A percentile compares a stretch with the other conserved stretches of the same genome.
phyloP scores from a whole-genome alignment of 1,140 invertebrate species.

The Leptonema lineaticorne region DNA sequence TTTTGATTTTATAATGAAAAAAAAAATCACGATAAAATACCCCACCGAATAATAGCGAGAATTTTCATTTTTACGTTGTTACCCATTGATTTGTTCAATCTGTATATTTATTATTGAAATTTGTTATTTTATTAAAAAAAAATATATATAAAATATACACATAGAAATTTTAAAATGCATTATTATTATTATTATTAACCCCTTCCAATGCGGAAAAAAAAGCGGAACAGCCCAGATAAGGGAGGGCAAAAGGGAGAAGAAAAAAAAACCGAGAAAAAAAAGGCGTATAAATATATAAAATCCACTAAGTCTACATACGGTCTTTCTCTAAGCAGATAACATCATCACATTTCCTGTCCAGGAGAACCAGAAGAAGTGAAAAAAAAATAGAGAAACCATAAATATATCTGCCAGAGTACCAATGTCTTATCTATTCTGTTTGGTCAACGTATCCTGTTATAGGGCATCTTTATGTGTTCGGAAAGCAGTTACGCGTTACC shows the following conservation, averaged over 20 bases:
- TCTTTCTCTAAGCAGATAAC: slow-evolving; percentile 45
- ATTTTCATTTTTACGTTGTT: too few relatives aligned
- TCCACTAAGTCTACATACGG: slow-evolving; percentile 2
- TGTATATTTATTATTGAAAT: background rate
- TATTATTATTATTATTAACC: background rate
- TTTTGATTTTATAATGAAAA: too few relatives aligned
- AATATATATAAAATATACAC: background rate
- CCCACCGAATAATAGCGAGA: too few relatives aligned
- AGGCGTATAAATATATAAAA: background rate
- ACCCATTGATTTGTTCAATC: background rate
- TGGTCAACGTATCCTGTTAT: slow-evolving; percentile 16
- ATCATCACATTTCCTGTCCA: slow-evolving; percentile 57
- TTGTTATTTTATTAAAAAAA: background rate
- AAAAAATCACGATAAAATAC: too few relatives aligned
- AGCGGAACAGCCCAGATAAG: too few relatives aligned
- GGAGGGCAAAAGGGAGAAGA: too few relatives aligned
- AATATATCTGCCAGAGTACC: slow-evolving; percentile 39
- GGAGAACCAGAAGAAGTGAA: slow-evolving; percentile 42
- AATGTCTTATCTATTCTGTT: slow-evolving; percentile 40
- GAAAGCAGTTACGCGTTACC: slow-evolving; percentile 12
- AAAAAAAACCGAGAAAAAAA: background rate
- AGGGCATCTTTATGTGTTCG: slow-evolving; percentile 30
- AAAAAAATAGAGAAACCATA: slow-evolving; percentile 40
- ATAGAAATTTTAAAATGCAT: background rate
- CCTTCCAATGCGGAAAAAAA: too few relatives aligned